phyloP scores from a whole-genome alignment of 2,113 vertebrate species.

The Climacteris rufus region DNA sequence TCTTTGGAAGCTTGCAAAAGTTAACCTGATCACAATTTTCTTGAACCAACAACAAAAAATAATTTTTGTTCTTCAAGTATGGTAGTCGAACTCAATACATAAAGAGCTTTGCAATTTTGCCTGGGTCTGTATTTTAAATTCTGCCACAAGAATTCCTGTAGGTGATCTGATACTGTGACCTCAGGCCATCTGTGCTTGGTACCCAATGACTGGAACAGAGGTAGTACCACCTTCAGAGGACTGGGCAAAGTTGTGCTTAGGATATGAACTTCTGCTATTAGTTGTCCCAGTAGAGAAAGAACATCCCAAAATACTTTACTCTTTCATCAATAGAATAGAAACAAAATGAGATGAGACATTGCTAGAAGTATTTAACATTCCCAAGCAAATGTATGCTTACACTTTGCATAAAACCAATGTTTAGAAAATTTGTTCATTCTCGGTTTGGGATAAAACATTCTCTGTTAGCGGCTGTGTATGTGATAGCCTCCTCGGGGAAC shows the following conservation, averaged over 20 bases:
- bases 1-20: neutral
- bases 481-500: neutral
- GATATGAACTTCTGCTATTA: neutral
- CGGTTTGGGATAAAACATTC: neutral
- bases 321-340: neutral
- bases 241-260: neutral
- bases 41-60: neutral
- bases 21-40: neutral
- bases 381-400: neutral
- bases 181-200: neutral
- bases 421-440: neutral
- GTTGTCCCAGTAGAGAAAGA: neutral
- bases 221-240: neutral
- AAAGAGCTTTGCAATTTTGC: neutral
- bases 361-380: neutral
- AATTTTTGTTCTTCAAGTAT: neutral
- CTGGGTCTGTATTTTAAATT: neutral
- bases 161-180: neutral
- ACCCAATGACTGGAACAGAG: neutral
- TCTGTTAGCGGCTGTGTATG: neutral
- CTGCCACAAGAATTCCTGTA: neutral
- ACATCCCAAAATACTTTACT: neutral
- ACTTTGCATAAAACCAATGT: neutral
- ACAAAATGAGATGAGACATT: neutral
- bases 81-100: rapidly evolving